A percentile compares a stretch with the other conserved stretches of the same genome.
Evolutionary conservation across 2,888 invertebrate species (phyloP).

Genomic region (Cephus runcator): DNA sequence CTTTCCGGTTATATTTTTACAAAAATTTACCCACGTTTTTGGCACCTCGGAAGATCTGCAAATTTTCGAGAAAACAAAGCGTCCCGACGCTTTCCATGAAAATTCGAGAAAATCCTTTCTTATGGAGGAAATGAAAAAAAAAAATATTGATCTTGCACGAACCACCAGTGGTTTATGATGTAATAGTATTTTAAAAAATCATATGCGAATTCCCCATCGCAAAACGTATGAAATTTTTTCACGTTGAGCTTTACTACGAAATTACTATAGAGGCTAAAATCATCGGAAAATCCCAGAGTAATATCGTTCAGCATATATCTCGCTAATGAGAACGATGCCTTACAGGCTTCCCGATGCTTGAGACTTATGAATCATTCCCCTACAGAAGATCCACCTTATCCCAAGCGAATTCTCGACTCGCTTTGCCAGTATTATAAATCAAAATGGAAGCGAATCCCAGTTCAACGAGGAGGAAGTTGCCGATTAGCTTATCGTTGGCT

Average conservation of each 20-base stretch:
- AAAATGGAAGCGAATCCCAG: background rate
- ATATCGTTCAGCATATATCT: no score
- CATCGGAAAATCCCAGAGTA: no score
- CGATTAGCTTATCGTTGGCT: slow-evolving; percentile 4
- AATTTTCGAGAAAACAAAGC: background rate
- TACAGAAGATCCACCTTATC: background rate
- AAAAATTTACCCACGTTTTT: background rate
- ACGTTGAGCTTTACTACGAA: no score
- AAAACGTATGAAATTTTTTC: no score
- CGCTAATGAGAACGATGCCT: background rate
- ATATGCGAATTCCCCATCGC: background rate
- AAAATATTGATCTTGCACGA: background rate
- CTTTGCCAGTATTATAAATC: background rate
- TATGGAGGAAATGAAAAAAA: background rate
- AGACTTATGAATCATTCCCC: background rate
- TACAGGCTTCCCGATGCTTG: background rate
- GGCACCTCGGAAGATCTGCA: background rate
- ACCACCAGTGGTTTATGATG: background rate
- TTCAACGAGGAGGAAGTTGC: background rate
- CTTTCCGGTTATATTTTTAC: background rate
- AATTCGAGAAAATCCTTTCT: background rate
- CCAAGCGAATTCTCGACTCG: background rate
- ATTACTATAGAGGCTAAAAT: no score
- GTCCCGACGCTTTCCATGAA: background rate
- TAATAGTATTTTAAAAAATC: background rate